Evolutionary conservation across 2,888 invertebrate genomes (phyloP).

Genomic region (Mesorhabditis spiculigera): DNA sequence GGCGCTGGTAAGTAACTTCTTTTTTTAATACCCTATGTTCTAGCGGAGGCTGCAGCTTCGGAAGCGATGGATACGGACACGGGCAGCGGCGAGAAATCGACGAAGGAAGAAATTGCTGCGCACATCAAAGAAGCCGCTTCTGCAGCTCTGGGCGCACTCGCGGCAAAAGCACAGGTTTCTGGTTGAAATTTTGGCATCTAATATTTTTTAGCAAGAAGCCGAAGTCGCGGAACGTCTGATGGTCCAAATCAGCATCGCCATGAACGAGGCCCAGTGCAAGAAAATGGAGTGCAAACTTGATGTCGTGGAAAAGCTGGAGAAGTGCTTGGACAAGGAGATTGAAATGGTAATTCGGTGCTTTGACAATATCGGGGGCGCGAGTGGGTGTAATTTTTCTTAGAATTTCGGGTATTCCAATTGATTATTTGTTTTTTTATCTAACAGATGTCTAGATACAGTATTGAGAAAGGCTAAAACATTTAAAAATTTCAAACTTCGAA

Average conservation of each 20-base stretch:
- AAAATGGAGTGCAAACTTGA: slow-evolving; percentile 94
- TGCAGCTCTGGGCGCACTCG: slow-evolving; percentile 91
- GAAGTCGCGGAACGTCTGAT: slow-evolving; percentile 97
- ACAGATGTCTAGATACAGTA: no score
- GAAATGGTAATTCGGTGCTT: slow-evolving; percentile 65
- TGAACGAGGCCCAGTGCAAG: slow-evolving; percentile 99
- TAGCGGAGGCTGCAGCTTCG: neutral
- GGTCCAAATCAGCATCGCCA: slow-evolving; percentile 89
- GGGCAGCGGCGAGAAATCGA: slow-evolving; percentile 26
- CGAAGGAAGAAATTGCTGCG: slow-evolving; percentile 41
- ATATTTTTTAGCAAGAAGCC: slow-evolving; percentile 73
- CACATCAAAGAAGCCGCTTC: slow-evolving; percentile 76
- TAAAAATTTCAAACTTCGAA: no score
- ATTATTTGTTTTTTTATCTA: no score
- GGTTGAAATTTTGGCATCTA: neutral
- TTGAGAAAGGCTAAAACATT: no score
- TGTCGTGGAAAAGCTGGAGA: slow-evolving; percentile 97
- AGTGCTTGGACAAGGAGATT: slow-evolving; percentile 69
- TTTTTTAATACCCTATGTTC: neutral
- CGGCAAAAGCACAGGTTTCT: slow-evolving; percentile 85
- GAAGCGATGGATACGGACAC: slow-evolving; percentile 27
- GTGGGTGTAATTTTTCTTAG: no score
- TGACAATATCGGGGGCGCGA: no score
- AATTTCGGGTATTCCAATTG: no score
- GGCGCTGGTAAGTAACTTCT: slow-evolving; percentile 62